These are phyloP conservation scores for Cassiopea andromeda DNA, from an alignment of 30 jellyfish, hydroid and myxozoan genomes.

Conservation along the genomic window DNA sequence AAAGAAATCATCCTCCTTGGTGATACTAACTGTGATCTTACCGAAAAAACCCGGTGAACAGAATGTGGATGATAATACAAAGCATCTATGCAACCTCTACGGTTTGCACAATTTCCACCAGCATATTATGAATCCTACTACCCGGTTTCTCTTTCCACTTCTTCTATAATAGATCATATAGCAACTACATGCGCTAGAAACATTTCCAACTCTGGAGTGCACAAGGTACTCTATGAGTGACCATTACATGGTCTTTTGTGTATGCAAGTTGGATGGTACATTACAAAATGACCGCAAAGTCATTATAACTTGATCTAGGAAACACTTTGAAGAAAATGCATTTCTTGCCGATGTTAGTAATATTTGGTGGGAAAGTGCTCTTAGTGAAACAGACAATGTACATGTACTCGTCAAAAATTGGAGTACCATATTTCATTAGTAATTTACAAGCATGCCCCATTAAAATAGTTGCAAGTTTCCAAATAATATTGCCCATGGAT, in stretches of 20 bases:
- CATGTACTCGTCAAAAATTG: neutral
- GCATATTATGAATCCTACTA: neutral
- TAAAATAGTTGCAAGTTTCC: neutral
- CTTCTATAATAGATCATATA: neutral
- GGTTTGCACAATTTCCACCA: neutral
- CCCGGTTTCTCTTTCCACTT: neutral
- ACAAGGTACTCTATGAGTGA: neutral
- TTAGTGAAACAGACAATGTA: neutral
- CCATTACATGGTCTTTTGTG: neutral
- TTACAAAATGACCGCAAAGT: neutral
- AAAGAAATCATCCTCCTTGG: neutral
- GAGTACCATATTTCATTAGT: neutral
- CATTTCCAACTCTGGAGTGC: neutral
- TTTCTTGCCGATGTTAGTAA: neutral
- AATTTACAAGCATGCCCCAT: neutral
- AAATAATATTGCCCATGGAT: too few relatives aligned
- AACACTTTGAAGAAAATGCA: neutral
- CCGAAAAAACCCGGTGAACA: neutral
- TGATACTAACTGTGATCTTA: neutral
- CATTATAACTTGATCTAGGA: neutral
- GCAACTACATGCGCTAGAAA: neutral
- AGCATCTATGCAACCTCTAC: neutral
- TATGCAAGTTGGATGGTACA: neutral
- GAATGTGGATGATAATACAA: neutral
- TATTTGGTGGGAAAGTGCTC: neutral